Conservation (phyloP, 2,113 vertebrate species). For the Hydrolagus affinis region DNA sequence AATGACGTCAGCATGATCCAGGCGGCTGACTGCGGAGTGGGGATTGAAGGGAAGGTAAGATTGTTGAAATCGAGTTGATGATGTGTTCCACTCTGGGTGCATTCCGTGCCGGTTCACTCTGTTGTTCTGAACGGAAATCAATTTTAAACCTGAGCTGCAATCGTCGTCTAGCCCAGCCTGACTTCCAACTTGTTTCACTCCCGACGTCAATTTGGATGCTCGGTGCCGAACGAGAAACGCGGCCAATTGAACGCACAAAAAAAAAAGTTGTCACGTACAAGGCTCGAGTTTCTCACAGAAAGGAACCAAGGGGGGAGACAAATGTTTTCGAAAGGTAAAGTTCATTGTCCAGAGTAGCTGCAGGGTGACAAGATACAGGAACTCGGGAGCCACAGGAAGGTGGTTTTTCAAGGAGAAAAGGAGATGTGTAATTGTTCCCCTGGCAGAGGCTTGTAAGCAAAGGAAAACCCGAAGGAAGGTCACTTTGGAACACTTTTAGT, state of each 20-base stretch:
- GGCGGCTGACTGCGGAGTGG: slow-evolving; percentile 94
- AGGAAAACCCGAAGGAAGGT: background rate
- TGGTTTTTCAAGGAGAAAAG: slow-evolving; percentile 24
- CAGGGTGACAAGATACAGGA: slow-evolving; percentile 10
- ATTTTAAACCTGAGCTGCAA: too few relatives aligned
- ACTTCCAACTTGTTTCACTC: too few relatives aligned
- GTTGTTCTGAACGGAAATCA: too few relatives aligned
- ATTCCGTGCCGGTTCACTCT: slow-evolving; percentile 19
- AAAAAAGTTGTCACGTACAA: background rate
- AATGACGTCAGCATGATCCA: slow-evolving; percentile 99
- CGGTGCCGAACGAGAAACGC: background rate
- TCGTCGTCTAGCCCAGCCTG: too few relatives aligned
- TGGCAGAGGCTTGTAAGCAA: background rate
- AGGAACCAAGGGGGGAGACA: too few relatives aligned
- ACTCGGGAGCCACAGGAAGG: background rate
- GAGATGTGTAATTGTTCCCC: slow-evolving; percentile 7
- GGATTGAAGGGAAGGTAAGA: slow-evolving; percentile 96
- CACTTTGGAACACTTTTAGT: background rate
- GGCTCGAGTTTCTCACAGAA: background rate
- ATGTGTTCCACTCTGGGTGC: slow-evolving; percentile 38
- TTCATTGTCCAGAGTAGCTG: background rate
- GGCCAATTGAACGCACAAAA: background rate
- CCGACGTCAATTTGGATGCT: background rate
- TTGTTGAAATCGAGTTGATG: slow-evolving; percentile 4
- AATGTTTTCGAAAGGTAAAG: slow-evolving; percentile 12